These are phyloP conservation scores for Remorina albescens DNA, from an alignment of 2,797 vertebrate species.

Conservation along the genomic window DNA sequence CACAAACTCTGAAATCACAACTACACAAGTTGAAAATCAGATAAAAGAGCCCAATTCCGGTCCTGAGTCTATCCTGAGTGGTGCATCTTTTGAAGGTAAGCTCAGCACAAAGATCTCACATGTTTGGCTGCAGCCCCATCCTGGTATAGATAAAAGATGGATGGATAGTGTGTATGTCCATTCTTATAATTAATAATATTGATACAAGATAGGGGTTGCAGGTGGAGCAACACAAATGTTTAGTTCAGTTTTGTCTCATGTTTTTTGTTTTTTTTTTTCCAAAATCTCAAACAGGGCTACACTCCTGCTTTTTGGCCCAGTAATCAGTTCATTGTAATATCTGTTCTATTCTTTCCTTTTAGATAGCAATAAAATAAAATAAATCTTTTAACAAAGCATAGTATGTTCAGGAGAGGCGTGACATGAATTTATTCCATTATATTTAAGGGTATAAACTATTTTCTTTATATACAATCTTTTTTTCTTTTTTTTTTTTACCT, in stretches of 20 bases:
- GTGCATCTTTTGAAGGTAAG: accelerated
- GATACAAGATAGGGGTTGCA: background rate
- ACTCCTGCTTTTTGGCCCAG: too few species aligned
- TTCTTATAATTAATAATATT: background rate
- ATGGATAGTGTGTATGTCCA: too few species aligned
- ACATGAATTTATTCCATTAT: background rate
- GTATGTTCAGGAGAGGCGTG: too few species aligned
- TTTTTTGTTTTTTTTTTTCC: too few species aligned
- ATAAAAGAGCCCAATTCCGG: accelerated
- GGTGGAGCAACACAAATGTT: background rate
- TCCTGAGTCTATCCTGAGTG: accelerated
- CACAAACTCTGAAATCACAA: accelerated
- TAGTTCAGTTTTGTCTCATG: background rate
- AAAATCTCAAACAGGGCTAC: too few species aligned
- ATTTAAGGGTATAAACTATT: background rate
- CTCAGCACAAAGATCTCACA: background rate
- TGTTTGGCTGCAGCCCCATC: too few species aligned
- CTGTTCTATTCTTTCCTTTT: too few species aligned
- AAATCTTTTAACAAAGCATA: too few species aligned
- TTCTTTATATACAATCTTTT: background rate
- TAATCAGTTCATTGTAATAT: too few species aligned
- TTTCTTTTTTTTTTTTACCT: background rate
- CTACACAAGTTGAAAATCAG: accelerated
- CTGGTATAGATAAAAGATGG: too few species aligned
- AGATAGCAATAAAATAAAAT: too few species aligned